Base-by-base conservation (phyloP, 2,113 vertebrate genomes). In the Papio anubis region DNA sequence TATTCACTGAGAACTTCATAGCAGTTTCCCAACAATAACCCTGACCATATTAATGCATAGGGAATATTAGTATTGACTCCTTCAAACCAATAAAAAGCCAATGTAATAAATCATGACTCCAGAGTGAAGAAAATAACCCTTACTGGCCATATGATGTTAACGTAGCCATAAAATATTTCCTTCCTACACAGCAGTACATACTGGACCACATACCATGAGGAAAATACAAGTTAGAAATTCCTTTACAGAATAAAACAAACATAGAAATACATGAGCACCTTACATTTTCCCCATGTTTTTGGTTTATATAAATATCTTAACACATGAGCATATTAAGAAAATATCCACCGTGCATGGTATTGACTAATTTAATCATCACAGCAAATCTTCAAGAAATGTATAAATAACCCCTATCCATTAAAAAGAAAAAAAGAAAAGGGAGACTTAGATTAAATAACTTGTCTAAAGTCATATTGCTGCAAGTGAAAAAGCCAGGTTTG, bases 111-210 rank as follows among this genome's bases (percentile, higher is more conserved):
- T 95, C 94, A 96, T 61, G 78, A 85, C 80, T 82, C 81, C 38
- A 88, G 90, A 87, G 76, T 97, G 90, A 95, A 76, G 38, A 89
- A 95, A 96, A 90, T 97, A 96, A 96, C 35, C 30, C 55, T 96
- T 95, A 76, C 73, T 92, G 55, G 48, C 50, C 76, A 85, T 88
- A 94, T 81, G 88, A 94, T 92, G 76, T 96, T 97, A 97, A 96
- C 84, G 21, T 72, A 95, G 32, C 64, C 61, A 90, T 97, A 81
- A 97, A 98, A 94, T 48, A 97, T 94, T 96, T 95, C 89, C 86
- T 94, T 79, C 32, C 57, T 93, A 88, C 48, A 95, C 93, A 97
- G 95, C 83, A 95, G 10, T 94, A 48, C 79, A 84, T 80, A 23
- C 14, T 55, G 17, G 45, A 91, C 61, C 43, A 93, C 43, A 92